These are phyloP conservation scores for Centropristis striata DNA, from an alignment of 2,113 vertebrate genomes.

Conservation along the genomic window DNA sequence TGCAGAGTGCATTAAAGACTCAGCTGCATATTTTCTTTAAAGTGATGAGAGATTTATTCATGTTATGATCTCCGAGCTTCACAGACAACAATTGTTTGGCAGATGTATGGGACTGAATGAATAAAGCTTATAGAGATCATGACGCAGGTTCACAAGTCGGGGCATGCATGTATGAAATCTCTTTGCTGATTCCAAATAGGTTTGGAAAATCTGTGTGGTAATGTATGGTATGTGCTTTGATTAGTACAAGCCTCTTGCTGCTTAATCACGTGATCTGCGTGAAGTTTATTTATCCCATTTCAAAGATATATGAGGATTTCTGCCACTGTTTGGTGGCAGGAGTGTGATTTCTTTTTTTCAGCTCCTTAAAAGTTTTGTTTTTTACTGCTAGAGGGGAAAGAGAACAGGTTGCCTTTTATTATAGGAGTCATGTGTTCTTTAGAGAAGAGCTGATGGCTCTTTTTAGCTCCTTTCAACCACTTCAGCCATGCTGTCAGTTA, in stretches of 20 bases:
- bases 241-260: slow-evolving; percentile 1
- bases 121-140: slow-evolving; percentile 39
- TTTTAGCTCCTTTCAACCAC: slow-evolving; percentile 27
- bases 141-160: slow-evolving; percentile 32
- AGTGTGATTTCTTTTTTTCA: background rate
- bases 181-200: slow-evolving; percentile 15
- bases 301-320: slow-evolving; percentile 3
- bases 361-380: slow-evolving; percentile 9
- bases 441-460: slow-evolving; percentile 35
- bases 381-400: slow-evolving; percentile 2
- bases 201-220: background rate
- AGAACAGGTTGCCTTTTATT: slow-evolving; percentile 11
- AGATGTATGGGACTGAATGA: slow-evolving; percentile 1
- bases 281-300: too few species aligned
- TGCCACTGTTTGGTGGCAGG: background rate
- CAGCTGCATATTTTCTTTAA: slow-evolving; percentile 36
- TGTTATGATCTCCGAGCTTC: slow-evolving; percentile 37
- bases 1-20: slow-evolving; percentile 33
- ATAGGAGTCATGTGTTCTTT: slow-evolving; percentile 30
- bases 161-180: slow-evolving; percentile 21
- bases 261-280: background rate
- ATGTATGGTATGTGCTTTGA: background rate
- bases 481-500: slow-evolving; percentile 23
- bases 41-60: slow-evolving; percentile 36
- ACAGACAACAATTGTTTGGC: slow-evolving; percentile 29